A percentile compares a stretch with the other conserved stretches of the same genome.
Conservation (phyloP, 2,888 invertebrate species). For the Epirrita christyi region DNA sequence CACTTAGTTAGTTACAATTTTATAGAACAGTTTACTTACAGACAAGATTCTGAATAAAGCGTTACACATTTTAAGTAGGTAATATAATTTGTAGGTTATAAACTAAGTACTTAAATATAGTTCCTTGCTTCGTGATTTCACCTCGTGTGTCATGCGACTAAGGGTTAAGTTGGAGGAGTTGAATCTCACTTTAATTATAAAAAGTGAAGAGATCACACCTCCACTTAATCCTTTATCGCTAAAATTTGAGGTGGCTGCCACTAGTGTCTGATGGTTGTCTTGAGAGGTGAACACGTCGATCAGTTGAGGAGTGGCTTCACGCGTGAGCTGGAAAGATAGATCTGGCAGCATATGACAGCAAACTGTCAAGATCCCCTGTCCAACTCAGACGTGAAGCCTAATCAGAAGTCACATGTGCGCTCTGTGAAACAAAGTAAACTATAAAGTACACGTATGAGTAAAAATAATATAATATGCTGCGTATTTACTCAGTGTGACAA, state of each 20-base stretch:
- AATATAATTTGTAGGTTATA: background rate
- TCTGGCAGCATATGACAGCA: conserved; percentile 76
- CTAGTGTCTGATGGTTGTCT: background rate
- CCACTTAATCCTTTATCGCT: conserved; percentile 81
- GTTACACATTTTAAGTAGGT: too few species aligned
- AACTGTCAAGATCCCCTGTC: conserved; percentile 85
- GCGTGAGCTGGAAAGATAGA: conserved; percentile 86
- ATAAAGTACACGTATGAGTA: conserved; percentile 41
- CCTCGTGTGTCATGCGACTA: conserved; percentile 59
- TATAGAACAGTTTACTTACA: too few species aligned
- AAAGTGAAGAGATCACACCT: conserved; percentile 86
- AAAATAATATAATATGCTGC: conserved; percentile 38
- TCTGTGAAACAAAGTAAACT: conserved; percentile 61
- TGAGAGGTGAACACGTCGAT: background rate
- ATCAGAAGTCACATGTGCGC: conserved; percentile 24
- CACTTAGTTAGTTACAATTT: background rate
- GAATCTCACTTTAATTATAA: conserved; percentile 84
- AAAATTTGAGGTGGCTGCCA: conserved; percentile 12
- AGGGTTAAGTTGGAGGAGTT: conserved; percentile 86
- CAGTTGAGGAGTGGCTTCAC: conserved; percentile 59
- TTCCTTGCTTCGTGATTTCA: conserved; percentile 2
- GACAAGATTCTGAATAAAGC: too few species aligned
- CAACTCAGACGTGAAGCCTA: conserved; percentile 82
- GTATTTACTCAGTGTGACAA: conserved; percentile 68
- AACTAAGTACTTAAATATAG: background rate